Base-by-base conservation (phyloP, 2,113 vertebrate species). In the Cheirogaleus medius region DNA sequence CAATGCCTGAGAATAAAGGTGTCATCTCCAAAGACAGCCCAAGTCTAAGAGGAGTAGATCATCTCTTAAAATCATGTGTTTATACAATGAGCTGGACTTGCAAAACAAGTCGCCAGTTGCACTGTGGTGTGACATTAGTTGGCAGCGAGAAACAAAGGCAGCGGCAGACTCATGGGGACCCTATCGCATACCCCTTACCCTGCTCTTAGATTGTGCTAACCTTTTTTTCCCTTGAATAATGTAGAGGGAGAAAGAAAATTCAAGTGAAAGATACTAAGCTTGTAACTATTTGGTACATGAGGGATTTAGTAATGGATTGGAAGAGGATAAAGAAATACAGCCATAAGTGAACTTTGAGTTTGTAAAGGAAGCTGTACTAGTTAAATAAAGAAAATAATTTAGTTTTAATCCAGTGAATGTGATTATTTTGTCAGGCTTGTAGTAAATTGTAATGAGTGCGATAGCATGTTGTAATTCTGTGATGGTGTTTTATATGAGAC, bases 401-500 rank as follows among this genome's bases (percentile, higher is more conserved):
- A 20, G 49, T 94, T 76, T 94, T 94, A 97, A 95, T 97, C 71
- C 87, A 71, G 49, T n/a, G 42, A 88, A 68, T 91, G 44, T 94
- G 96, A 87, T 94, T 88, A 89, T 91, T 97, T 96, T 93, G 39
- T 91, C 86, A 66, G 68, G 54, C 37, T 90, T 32, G 15, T 82
- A 86, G 77, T 95, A 94, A 96, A 87, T 49, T 6, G 54, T 69
- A 93, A 85, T 18, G 74, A 92, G 63, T n/a, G 27, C 54, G 42
- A 23, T 81, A 81, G 60, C n/a, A 9, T 81, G 73, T 74, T 83
- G 13, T 96, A 93, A 95, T 91, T 37, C 91, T 91, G 63, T 2
- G 47, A 68, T 83, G 29, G 25, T 94, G 37, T 94, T 97, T 98
- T 96, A 97, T 81, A 27, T 74, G 68, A 58, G 66, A 69, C 44